A percentile compares a stretch with the other conserved stretches of the same genome.
Evolutionary conservation across 2,113 vertebrate species (phyloP).

Genomic region (Motacilla tschutschensis): DNA sequence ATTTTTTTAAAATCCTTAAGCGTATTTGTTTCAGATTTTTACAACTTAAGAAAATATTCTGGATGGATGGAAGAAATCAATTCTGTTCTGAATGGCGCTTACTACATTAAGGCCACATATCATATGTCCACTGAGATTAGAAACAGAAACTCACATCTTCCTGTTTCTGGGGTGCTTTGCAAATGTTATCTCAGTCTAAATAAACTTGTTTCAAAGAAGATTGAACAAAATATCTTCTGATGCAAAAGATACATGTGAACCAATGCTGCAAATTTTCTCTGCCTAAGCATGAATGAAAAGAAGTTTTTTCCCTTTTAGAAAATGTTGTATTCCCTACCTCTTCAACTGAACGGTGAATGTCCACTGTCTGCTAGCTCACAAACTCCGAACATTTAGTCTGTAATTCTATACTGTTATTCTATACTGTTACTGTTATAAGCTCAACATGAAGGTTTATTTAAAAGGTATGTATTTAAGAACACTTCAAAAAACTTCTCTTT

Average conservation of each 20-base stretch:
- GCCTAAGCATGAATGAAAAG: background rate
- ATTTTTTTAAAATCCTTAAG: background rate
- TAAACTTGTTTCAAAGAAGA: slow-evolving; percentile 51
- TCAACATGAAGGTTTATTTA: slow-evolving; percentile 21
- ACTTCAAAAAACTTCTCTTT: slow-evolving; percentile 18
- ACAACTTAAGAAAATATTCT: slow-evolving; percentile 50
- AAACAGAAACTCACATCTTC: slow-evolving; percentile 66
- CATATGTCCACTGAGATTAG: slow-evolving; percentile 63
- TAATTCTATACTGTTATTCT: slow-evolving; percentile 48
- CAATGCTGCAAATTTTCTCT: background rate
- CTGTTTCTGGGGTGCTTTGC: slow-evolving; percentile 55
- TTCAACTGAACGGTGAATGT: slow-evolving; percentile 40
- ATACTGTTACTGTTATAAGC: slow-evolving; percentile 23
- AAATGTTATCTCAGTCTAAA: slow-evolving; percentile 65
- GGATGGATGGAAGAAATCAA: slow-evolving; percentile 48
- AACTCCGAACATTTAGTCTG: slow-evolving; percentile 27
- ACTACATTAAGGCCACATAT: slow-evolving; percentile 57
- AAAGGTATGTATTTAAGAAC: slow-evolving; percentile 7
- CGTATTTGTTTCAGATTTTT: slow-evolving; percentile 69
- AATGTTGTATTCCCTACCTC: background rate
- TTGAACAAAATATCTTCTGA: background rate
- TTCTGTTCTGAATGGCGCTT: slow-evolving; percentile 37
- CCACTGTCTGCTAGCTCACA: background rate
- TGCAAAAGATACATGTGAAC: background rate
- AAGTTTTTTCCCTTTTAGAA: background rate